Evolutionary conservation across 2,888 invertebrate species (phyloP).

Genomic region (Portevinia maculata): DNA sequence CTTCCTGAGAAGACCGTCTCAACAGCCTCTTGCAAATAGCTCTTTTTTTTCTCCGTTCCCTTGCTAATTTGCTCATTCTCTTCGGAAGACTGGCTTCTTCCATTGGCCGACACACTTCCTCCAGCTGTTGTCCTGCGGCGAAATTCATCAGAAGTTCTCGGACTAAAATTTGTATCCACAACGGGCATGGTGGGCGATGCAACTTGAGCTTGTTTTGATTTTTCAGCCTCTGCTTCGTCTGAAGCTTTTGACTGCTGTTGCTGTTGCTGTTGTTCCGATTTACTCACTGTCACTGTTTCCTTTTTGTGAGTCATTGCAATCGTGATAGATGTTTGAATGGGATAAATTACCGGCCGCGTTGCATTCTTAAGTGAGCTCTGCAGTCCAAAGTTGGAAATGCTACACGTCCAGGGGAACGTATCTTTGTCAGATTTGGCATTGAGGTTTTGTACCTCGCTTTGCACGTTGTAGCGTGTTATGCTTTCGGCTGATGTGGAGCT

Average conservation of each 20-base stretch:
- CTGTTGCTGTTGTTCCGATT: conserved; percentile 29
- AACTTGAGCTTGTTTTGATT: conserved; percentile 26
- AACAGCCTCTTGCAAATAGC: conserved; percentile 44
- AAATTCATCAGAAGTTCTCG: not conserved
- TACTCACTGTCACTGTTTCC: conserved; percentile 15
- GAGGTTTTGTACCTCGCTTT: conserved; percentile 66
- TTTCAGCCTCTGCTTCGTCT: conserved; percentile 26
- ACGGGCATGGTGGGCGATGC: not conserved
- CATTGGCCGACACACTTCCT: conserved; percentile 48
- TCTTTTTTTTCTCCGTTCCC: conserved; percentile 43
- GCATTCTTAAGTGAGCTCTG: conserved; percentile 61
- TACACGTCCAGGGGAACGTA: conserved; percentile 79
- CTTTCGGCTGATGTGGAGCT: conserved; percentile 77
- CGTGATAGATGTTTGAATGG: conserved; percentile 79
- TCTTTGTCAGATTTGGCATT: conserved; percentile 45
- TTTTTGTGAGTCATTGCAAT: conserved; percentile 78
- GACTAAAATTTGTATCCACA: not conserved
- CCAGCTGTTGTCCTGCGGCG: conserved; percentile 13
- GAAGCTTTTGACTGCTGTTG: conserved; percentile 17
- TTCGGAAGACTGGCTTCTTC: conserved; percentile 28
- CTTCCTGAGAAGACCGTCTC: conserved; percentile 34
- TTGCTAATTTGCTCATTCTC: conserved; percentile 36
- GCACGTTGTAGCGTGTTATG: conserved; percentile 78
- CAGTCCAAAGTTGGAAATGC: conserved; percentile 76
- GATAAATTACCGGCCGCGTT: conserved; percentile 80